These are phyloP conservation scores for Belonocnema kinseyi DNA, from an alignment of 1,140 invertebrate genomes.

Conservation along the genomic window DNA sequence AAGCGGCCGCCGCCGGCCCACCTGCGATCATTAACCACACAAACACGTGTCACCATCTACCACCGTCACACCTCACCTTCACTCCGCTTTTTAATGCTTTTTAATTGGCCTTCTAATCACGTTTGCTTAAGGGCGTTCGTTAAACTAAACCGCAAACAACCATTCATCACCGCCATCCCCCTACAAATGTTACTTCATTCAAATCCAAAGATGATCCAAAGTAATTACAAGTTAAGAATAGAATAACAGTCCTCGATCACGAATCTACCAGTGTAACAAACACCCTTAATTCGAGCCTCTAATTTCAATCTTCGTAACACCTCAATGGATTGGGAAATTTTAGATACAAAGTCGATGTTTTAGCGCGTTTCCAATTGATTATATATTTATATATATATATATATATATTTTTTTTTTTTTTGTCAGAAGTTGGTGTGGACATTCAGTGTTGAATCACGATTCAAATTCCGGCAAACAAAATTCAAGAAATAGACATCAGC, in stretches of 20 bases:
- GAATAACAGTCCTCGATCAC: too few species aligned
- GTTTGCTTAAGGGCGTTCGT: slow-evolving; percentile 31
- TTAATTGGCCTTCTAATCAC: slow-evolving; percentile 32
- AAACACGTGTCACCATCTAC: slow-evolving; percentile 71
- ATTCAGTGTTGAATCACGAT: background rate
- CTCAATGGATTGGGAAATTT: slow-evolving; percentile 33
- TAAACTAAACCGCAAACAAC: background rate
- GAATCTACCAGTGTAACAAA: slow-evolving; percentile 33
- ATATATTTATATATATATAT: too few species aligned
- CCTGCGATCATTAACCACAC: slow-evolving; percentile 75
- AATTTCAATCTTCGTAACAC: slow-evolving; percentile 36
- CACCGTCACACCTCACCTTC: slow-evolving; percentile 61
- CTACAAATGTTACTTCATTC: too few species aligned
- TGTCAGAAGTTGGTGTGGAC: slow-evolving; percentile 23
- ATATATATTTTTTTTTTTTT: slow-evolving; percentile 36
- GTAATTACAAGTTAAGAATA: too few species aligned
- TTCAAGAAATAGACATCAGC: too few species aligned
- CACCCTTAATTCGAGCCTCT: slow-evolving; percentile 38
- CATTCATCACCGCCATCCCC: too few species aligned
- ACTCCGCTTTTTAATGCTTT: slow-evolving; percentile 51
- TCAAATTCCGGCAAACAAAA: too few species aligned
- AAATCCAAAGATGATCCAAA: too few species aligned
- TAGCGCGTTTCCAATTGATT: slow-evolving; percentile 24
- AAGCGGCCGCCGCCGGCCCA: slow-evolving; percentile 75
- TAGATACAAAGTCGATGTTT: slow-evolving; percentile 14